Evolutionary conservation across 2,797 vertebrate species (phyloP).

Genomic region (Gymnothorax reevesii): DNA sequence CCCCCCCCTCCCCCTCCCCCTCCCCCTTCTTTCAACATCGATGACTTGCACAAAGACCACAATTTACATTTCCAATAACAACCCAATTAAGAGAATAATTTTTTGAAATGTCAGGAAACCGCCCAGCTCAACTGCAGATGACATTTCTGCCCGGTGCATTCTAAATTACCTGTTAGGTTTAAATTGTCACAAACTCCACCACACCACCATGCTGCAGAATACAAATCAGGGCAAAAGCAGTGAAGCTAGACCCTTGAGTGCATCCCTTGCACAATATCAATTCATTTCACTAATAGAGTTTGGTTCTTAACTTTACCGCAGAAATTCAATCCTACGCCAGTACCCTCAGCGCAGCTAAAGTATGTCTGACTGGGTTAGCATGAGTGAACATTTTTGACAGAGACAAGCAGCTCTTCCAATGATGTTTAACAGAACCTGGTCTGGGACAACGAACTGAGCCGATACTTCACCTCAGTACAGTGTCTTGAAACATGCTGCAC

Average conservation of each 20-base stretch:
- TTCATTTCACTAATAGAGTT: slow-evolving; percentile 26
- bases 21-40: neutral
- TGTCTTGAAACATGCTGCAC: neutral
- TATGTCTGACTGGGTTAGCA: neutral
- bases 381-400: neutral
- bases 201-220: neutral
- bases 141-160: neutral
- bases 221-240: slow-evolving; percentile 11
- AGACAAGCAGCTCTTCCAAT: slow-evolving; percentile 15
- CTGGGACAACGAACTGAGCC: neutral
- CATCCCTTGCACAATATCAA: slow-evolving; percentile 29
- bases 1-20: neutral
- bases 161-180: neutral
- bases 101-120: neutral
- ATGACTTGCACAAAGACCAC: neutral
- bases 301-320: slow-evolving; percentile 7
- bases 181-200: slow-evolving; percentile 12
- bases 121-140: neutral
- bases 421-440: neutral
- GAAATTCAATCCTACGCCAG: slow-evolving; percentile 6
- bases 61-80: slow-evolving; percentile 8
- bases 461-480: neutral
- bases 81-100: neutral
- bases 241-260: neutral
- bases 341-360: neutral